phyloP scores from a whole-genome alignment of 2,113 vertebrate species.

The Sylvilagus bachmani region DNA sequence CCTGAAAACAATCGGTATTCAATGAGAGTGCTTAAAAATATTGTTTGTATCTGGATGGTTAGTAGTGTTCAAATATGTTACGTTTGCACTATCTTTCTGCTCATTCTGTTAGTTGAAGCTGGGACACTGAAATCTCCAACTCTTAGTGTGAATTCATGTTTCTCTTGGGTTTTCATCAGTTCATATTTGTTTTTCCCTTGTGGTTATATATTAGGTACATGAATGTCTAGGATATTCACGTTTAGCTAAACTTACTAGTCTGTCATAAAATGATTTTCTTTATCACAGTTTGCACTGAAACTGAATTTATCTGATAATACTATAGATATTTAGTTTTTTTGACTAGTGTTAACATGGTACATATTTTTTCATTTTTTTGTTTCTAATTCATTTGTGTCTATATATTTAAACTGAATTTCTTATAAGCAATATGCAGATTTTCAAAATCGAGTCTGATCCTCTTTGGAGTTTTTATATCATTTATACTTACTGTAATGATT shows the following conservation, averaged over 20 bases:
- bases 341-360: not conserved
- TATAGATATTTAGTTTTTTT: not conserved
- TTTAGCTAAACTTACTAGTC: not conserved
- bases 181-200: not conserved
- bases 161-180: not conserved
- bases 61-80: not conserved
- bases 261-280: not conserved
- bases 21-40: not conserved
- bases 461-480: not conserved
- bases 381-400: not conserved
- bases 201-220: not conserved
- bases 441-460: not conserved
- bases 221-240: not conserved
- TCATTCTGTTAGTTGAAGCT: not conserved
- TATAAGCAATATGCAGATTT: not conserved
- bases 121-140: too few species aligned
- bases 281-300: not conserved
- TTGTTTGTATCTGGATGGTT: not conserved
- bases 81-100: not conserved
- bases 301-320: not conserved
- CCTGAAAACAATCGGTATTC: not conserved
- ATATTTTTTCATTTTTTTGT: not conserved
- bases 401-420: not conserved
- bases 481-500: not conserved
- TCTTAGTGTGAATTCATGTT: not conserved